Percentiles rank a stretch among this genome's conserved stretches.
Conservation (phyloP, 2,113 vertebrate species). For the Tapirus terrestris region DNA sequence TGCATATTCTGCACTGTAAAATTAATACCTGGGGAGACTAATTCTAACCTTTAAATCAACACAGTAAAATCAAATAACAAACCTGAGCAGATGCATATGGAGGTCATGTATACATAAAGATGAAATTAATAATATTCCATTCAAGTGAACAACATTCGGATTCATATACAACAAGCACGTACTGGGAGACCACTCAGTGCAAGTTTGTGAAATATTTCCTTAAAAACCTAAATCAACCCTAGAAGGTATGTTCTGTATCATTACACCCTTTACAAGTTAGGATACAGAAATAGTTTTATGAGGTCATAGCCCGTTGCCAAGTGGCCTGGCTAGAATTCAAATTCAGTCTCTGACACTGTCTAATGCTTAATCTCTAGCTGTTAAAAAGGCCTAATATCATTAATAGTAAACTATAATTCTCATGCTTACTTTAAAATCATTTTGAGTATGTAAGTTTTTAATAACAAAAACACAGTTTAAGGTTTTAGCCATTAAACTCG, state of each 20-base stretch:
- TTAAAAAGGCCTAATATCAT: neutral
- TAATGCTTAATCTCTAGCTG: neutral
- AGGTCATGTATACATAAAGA: neutral
- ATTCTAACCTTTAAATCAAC: neutral
- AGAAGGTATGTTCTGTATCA: neutral
- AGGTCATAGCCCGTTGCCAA: neutral
- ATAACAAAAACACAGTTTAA: neutral
- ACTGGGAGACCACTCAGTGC: neutral
- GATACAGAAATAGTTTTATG: neutral
- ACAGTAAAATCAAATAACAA: slow-evolving; percentile 12
- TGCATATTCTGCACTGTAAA: neutral
- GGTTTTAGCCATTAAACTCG: neutral
- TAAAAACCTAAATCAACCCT: neutral
- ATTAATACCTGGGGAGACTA: neutral
- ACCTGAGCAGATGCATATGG: neutral
- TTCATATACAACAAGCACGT: neutral
- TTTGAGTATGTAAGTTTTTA: neutral
- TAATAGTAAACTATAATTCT: neutral
- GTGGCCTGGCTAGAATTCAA: neutral
- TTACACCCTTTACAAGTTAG: neutral
- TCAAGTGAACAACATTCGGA: neutral
- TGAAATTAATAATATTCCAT: neutral
- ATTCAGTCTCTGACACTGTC: neutral
- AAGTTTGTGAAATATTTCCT: neutral
- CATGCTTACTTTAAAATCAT: neutral